Percentiles rank a stretch among this genome's conserved stretches.
Conservation (phyloP, 1,140 invertebrate species). For the Calephelis virginiensis region DNA sequence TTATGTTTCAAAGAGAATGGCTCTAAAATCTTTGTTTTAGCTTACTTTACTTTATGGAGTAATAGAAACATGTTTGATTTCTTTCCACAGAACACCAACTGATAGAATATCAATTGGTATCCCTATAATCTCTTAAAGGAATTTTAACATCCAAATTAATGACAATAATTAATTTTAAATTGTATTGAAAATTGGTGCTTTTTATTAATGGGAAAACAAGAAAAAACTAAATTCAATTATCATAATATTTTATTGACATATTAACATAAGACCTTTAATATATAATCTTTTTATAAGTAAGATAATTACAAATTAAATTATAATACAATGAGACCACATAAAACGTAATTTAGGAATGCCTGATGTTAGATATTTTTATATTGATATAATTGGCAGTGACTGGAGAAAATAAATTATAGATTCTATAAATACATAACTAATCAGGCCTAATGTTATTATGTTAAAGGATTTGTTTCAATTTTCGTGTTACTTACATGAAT, state of each 20-base stretch:
- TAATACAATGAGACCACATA: constrained; percentile 68
- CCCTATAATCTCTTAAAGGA: too few species aligned
- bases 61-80: too few species aligned
- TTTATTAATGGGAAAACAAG: constrained; percentile 18
- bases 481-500: constrained; percentile 7
- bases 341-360: constrained; percentile 63
- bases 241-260: constrained; percentile 65
- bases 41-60: too few species aligned
- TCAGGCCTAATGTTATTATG: constrained; percentile 7
- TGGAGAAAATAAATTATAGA: constrained; percentile 29
- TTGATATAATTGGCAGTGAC: constrained; percentile 65
- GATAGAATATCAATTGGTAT: too few species aligned
- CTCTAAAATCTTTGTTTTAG: too few species aligned
- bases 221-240: constrained; percentile 43
- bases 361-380: constrained; percentile 46
- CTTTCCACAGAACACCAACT: too few species aligned
- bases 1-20: too few species aligned
- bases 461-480: neutral
- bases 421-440: constrained; percentile 11
- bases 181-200: neutral
- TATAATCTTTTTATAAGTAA: constrained; percentile 63
- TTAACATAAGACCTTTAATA: constrained; percentile 65
- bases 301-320: constrained; percentile 72
- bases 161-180: constrained; percentile 8
- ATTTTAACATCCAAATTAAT: neutral